These are phyloP conservation scores for Ligdia adustata DNA, from an alignment of 2,888 invertebrate genomes.

Conservation along the genomic window DNA sequence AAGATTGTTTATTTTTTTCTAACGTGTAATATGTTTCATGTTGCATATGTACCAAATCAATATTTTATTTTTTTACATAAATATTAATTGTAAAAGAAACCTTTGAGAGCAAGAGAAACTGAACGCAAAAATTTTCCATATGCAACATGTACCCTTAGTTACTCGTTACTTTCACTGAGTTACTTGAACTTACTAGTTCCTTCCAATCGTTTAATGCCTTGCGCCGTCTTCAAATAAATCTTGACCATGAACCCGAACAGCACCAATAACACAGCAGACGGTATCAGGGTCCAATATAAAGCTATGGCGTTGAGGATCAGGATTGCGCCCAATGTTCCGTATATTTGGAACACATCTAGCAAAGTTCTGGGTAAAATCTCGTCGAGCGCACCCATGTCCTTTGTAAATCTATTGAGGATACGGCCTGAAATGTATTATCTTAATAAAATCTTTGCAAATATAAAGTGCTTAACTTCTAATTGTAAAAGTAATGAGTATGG, in stretches of 20 bases:
- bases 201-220: conserved; percentile 87
- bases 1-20: too few relatives aligned
- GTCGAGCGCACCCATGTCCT: conserved; percentile 93
- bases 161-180: too few relatives aligned
- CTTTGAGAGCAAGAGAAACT: too few relatives aligned
- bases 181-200: conserved; percentile 86
- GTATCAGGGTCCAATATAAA: conserved; percentile 83
- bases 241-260: conserved; percentile 84
- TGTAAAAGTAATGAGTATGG: too few relatives aligned
- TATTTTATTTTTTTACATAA: too few relatives aligned
- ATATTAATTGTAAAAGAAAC: too few relatives aligned
- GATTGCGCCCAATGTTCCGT: conserved; percentile 78
- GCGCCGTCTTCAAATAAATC: conserved; percentile 87
- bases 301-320: conserved; percentile 86
- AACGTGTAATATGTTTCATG: too few relatives aligned
- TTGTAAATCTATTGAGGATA: conserved; percentile 91
- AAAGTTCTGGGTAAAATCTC: conserved; percentile 89
- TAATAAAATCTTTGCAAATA: neutral
- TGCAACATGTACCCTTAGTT: too few relatives aligned
- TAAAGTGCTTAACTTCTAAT: too few relatives aligned
- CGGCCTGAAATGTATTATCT: conserved; percentile 84
- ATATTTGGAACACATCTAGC: conserved; percentile 86
- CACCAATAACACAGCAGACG: conserved; percentile 81
- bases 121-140: too few relatives aligned
- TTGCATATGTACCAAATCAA: too few relatives aligned